phyloP scores from a whole-genome alignment of 2,888 invertebrate species.

The Ichneumoninae sp. region DNA sequence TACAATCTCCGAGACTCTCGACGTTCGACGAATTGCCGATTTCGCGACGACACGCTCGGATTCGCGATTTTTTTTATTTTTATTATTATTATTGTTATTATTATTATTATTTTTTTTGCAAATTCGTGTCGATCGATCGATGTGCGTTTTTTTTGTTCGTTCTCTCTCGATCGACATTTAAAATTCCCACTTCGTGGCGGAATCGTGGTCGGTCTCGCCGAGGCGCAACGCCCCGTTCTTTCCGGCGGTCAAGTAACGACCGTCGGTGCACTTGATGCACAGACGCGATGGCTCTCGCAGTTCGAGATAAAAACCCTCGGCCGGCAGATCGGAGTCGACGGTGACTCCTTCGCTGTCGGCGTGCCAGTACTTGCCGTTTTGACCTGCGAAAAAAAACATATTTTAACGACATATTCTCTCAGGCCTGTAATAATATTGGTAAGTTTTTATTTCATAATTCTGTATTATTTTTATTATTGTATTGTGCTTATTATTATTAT shows the following conservation, averaged over 20 bases:
- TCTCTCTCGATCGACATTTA: slow-evolving; percentile 84
- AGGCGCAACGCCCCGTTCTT: slow-evolving; percentile 96
- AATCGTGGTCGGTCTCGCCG: slow-evolving; percentile 90
- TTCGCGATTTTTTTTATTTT: slow-evolving; percentile 16
- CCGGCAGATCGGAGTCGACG: slow-evolving; percentile 93
- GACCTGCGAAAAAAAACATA: slow-evolving; percentile 86
- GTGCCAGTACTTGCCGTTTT: slow-evolving; percentile 97
- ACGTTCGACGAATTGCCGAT: not conserved
- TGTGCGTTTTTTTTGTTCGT: slow-evolving; percentile 23
- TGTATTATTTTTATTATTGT: not conserved
- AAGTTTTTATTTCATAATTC: not conserved
- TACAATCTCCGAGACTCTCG: not conserved
- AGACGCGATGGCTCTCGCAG: slow-evolving; percentile 96
- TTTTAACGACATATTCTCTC: not conserved
- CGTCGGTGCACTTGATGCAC: slow-evolving; percentile 92
- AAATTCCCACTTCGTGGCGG: slow-evolving; percentile 97
- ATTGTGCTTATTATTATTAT: no score
- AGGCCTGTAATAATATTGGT: not conserved
- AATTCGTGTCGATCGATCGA: slow-evolving; percentile 28
- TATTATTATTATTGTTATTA: not conserved
- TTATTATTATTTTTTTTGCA: slow-evolving; percentile 17
- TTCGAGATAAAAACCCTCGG: slow-evolving; percentile 95
- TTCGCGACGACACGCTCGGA: slow-evolving; percentile 25
- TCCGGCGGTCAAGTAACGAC: slow-evolving; percentile 93
- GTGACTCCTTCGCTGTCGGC: slow-evolving; percentile 94